Conservation (phyloP, 2,888 invertebrate species). For the Hirtodrosophila alboralis region DNA sequence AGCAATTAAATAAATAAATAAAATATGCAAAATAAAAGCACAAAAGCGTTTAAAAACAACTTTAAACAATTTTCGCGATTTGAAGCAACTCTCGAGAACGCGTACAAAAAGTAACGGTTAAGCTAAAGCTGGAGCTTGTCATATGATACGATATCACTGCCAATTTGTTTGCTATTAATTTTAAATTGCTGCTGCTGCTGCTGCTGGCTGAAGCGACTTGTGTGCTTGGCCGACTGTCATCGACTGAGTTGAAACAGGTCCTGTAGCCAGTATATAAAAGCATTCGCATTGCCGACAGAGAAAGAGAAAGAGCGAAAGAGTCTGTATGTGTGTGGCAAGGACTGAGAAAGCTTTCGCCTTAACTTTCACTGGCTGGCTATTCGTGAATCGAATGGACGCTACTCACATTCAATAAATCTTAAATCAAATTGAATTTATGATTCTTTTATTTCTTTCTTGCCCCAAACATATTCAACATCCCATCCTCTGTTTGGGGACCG, state of each 20-base stretch:
- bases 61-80: conserved; percentile 24
- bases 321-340: conserved; percentile 9
- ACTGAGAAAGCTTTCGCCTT: conserved; percentile 46
- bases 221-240: conserved; percentile 83
- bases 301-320: conserved; percentile 6
- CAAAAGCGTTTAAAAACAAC: conserved; percentile 18
- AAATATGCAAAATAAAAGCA: conserved; percentile 26
- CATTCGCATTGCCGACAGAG: conserved; percentile 1
- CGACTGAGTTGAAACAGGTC: conserved; percentile 75
- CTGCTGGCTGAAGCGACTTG: conserved; percentile 59
- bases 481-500: conserved; percentile 6
- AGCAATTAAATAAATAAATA: conserved; percentile 9
- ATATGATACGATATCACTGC: conserved; percentile 30
- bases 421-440: conserved; percentile 80
- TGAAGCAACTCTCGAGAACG: conserved; percentile 23
- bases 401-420: conserved; percentile 62
- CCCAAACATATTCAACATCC: not conserved
- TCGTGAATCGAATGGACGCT: conserved; percentile 35
- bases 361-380: conserved; percentile 25
- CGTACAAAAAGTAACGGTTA: conserved; percentile 41
- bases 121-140: conserved; percentile 43
- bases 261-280: conserved; percentile 47
- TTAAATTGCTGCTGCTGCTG: conserved; percentile 15
- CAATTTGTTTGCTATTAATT: conserved; percentile 8
- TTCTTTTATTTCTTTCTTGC: conserved; percentile 49